Evolutionary conservation across 2,888 invertebrate species (phyloP).

Genomic region (Pristionchus exspectatus): DNA sequence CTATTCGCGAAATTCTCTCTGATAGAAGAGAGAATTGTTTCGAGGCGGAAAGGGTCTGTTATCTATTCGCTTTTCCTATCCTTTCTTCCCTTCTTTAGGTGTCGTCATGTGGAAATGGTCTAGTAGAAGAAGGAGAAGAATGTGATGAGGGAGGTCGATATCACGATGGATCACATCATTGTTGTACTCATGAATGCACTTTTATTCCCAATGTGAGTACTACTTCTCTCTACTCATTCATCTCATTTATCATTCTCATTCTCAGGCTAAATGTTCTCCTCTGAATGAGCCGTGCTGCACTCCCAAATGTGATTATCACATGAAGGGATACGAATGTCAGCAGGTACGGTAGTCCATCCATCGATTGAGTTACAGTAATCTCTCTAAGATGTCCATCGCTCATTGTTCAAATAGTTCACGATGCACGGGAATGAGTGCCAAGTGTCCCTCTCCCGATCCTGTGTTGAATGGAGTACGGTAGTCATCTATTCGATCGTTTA

Average conservation of each 20-base stretch:
- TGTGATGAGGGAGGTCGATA: conserved; percentile 85
- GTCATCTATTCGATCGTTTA: neutral
- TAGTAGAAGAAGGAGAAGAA: conserved; percentile 95
- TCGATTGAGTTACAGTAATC: neutral
- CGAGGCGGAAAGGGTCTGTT: conserved; percentile 33
- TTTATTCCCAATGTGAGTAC: conserved; percentile 4
- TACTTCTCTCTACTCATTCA: neutral
- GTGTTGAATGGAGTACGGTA: conserved; percentile 45
- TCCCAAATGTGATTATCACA: conserved; percentile 8
- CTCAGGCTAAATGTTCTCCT: conserved; percentile 50
- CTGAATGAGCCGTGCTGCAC: conserved; percentile 53
- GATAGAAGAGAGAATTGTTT: conserved; percentile 54
- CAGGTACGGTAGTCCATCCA: conserved; percentile 5
- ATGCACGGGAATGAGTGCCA: conserved; percentile 49
- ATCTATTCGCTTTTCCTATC: neutral
- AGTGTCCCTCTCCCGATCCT: conserved; percentile 31
- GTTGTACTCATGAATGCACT: conserved; percentile 54
- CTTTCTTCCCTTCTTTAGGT: neutral
- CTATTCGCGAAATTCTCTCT: conserved; percentile 31
- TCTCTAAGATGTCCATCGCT: conserved; percentile 19
- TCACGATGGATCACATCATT: conserved; percentile 46
- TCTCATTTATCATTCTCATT: neutral
- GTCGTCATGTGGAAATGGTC: conserved; percentile 94
- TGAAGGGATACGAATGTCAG: conserved; percentile 44
- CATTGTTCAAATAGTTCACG: conserved; percentile 30